Base-by-base conservation (phyloP, 2,888 invertebrate genomes). In the Clepsis dumicolana region DNA sequence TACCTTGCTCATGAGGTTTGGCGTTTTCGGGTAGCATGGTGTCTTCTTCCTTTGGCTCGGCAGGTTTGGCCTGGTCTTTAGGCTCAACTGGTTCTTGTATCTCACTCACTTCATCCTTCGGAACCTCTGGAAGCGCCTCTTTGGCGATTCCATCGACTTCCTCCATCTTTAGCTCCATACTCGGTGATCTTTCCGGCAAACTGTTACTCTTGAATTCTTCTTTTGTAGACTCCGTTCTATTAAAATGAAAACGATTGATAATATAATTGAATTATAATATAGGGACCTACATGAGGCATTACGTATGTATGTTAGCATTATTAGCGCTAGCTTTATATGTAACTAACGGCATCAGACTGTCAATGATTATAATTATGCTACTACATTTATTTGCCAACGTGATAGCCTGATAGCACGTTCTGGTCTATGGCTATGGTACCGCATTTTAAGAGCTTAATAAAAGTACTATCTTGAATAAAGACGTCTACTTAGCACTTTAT, bases 191-290 rank as follows among this genome's bases (percentile, higher is more conserved):
- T 53, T 75, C 79, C 4, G 79, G 72, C 67, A 74, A 57, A 3
- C 72, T 75, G 21, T 75, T 73, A 63, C 83, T 80, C 70, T 87
- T 68, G 79, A 71, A 74, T 10, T 85, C 86, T 16, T 86, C 88
- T 77, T 87, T 91, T 4, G 83, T 75, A n/a, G 85, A 81, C 3
- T 68, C 63, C 52, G 64, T 41, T 29, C 68, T 68, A 35, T 21
- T 59, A 59, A 24, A 10, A 16, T n/a, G 1, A 27, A 59, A 57
- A n/a, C 5, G n/a, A 12, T 25, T 52, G 25, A 25, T 25, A 16
- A 25, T 8, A 18, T 48, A 21, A 41, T 41, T 41, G n/a, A 41
- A 16, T 41, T 41, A 41, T n/a, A 41, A 16, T 16, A 41, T 48
- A n/a, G n/a, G n/a, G n/a, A n/a, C n/a, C n/a, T n/a, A 2, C 21